A percentile compares a stretch with the other conserved stretches of the same genome.
Conservation (phyloP, 2,113 vertebrate species). For the Mormyrus lacerda region DNA sequence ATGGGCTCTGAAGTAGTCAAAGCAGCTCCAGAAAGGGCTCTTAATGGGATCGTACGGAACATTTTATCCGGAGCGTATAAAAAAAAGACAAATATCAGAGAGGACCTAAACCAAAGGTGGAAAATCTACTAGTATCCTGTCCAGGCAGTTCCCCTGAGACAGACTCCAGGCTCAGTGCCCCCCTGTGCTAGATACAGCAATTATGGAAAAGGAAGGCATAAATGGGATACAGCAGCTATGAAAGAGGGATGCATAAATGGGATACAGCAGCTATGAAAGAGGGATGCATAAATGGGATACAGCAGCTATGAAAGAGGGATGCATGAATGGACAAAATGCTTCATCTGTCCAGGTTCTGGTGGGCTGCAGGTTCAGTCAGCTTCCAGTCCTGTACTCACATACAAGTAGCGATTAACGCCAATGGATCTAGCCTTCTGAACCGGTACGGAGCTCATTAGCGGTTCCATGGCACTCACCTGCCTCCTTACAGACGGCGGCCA, state of each 20-base stretch:
- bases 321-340: not conserved
- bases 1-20: not conserved
- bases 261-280: not conserved
- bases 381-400: not conserved
- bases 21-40: not conserved
- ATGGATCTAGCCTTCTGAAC: not conserved
- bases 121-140: not conserved
- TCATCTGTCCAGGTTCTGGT: not conserved
- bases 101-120: not conserved
- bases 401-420: not conserved
- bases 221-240: not conserved
- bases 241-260: not conserved
- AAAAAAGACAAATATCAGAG: not conserved
- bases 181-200: not conserved
- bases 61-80: not conserved
- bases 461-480: constrained; percentile 68
- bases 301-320: not conserved
- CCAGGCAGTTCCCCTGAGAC: not conserved
- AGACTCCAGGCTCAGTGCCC: not conserved
- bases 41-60: not conserved
- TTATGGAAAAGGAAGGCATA: not conserved
- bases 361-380: not conserved
- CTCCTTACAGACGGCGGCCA: constrained; percentile 87
- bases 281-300: not conserved
- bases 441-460: not conserved